Evolutionary conservation across 2,797 vertebrate genomes (phyloP), one percentile per base, ranked within the genome.

Genomic region (Acanthurus leucopareius): DNA sequence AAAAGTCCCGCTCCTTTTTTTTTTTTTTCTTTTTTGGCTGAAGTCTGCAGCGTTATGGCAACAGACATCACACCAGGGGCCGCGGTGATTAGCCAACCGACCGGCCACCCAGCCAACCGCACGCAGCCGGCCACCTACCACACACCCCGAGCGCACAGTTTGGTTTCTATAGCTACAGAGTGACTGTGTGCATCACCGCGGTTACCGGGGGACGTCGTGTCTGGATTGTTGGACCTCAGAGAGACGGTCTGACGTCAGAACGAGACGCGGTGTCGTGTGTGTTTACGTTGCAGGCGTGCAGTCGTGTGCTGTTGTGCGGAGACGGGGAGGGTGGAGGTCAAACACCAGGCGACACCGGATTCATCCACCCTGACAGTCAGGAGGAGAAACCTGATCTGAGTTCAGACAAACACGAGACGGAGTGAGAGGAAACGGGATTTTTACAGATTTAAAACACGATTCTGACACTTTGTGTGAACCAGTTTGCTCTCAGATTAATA

Each of bases 61-160:
- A 85, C 93, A 93, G 91, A 92, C 91, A 89, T 89, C 90, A 92
- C 91, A 92, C 82, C 72, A n/a, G 56, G 32, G 65, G 73, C 80
- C 49, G 82, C 19, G 70, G 83, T 56, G 83, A 90, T 91, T 62
- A 88, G 84, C 84, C 79, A 75, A 69, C 53, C 74, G 25, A 79
- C 20, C 88, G 83, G 74, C 66, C 84, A 59, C 48, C 71, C 80
- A 79, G 77, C 82, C 73, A 6, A 87, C 90, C 89, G 60, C 91
- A 48, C 65, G 88, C 86, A 72, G 83, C 22, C 73, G 69, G 84
- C 88, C 90, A 86, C 87, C 89, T 85, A 92, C 86, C 90, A 45
- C 87, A 90, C 84, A 35, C 54, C 82, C 76, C 10, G 47, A 64
- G 53, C 19, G 47, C 63, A 64, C 77, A 69, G 73, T 83, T 77